phyloP scores from a whole-genome alignment of 2,888 invertebrate species.

The Arenicola marina region DNA sequence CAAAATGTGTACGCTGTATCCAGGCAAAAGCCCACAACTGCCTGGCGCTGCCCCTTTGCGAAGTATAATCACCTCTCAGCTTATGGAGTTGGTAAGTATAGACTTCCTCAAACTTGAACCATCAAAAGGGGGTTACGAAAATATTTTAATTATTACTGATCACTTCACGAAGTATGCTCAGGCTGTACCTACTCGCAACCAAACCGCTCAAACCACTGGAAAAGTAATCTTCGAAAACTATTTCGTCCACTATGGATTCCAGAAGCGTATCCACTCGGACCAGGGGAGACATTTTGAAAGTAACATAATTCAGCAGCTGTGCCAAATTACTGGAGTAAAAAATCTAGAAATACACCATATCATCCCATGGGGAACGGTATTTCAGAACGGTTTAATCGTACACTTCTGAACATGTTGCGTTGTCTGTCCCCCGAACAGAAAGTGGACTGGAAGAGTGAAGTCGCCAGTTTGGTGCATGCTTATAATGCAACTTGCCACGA shows the following conservation, averaged over 20 bases:
- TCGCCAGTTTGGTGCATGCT: neutral
- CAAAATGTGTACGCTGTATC: no score
- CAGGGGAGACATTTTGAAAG: neutral
- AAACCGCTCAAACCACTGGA: neutral
- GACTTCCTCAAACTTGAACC: neutral
- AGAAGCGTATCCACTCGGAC: neutral
- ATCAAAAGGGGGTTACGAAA: neutral
- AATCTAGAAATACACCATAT: neutral
- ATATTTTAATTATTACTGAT: neutral
- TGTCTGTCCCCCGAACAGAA: neutral
- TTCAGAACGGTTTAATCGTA: neutral
- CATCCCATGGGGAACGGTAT: constrained; percentile 3
- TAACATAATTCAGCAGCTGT: neutral
- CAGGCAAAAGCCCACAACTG: no score
- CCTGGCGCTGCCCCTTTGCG: neutral
- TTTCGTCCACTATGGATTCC: constrained; percentile 1
- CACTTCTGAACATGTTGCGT: neutral
- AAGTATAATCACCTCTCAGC: neutral
- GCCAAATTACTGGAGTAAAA: neutral
- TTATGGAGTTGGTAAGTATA: neutral
- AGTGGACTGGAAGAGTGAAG: neutral
- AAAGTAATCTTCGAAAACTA: no score
- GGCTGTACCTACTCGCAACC: neutral
- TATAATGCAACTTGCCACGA: neutral
- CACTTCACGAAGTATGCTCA: neutral